phyloP scores from a whole-genome alignment of 2,113 vertebrate genomes.

The Tinamus guttatus region DNA sequence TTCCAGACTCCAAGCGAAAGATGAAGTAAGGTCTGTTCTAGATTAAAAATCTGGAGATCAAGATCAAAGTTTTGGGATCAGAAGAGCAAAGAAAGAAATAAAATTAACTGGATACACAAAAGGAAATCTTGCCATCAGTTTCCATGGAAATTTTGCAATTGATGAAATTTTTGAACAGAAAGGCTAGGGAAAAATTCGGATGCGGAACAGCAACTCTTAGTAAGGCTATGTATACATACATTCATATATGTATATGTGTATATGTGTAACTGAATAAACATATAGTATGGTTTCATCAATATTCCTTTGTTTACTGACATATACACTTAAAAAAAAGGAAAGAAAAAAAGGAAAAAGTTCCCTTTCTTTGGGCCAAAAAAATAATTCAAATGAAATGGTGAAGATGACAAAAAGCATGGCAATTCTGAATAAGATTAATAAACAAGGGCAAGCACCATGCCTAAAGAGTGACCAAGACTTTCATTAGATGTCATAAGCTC shows the following conservation, averaged over 20 bases:
- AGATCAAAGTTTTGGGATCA: not conserved
- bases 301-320: not conserved
- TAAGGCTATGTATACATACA: not conserved
- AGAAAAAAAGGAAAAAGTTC: not conserved
- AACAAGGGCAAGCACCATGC: not conserved
- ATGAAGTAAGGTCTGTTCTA: not conserved
- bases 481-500: not conserved
- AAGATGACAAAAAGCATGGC: slow-evolving; percentile 10
- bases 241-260: not conserved
- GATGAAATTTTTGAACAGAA: not conserved
- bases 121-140: not conserved
- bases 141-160: not conserved
- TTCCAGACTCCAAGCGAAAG: not conserved
- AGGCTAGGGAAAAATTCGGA: not conserved
- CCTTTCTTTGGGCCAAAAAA: slow-evolving; percentile 9
- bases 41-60: not conserved
- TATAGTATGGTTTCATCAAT: not conserved
- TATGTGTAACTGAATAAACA: not conserved
- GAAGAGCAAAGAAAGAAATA: not conserved
- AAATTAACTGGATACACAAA: not conserved
- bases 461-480: slow-evolving; percentile 25
- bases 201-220: not conserved
- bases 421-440: not conserved
- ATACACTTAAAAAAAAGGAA: not conserved
- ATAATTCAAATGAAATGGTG: slow-evolving; percentile 13